Base-by-base conservation (phyloP, 92 coral and sea anemone genomes). In the Palythoa heliodiscus region DNA sequence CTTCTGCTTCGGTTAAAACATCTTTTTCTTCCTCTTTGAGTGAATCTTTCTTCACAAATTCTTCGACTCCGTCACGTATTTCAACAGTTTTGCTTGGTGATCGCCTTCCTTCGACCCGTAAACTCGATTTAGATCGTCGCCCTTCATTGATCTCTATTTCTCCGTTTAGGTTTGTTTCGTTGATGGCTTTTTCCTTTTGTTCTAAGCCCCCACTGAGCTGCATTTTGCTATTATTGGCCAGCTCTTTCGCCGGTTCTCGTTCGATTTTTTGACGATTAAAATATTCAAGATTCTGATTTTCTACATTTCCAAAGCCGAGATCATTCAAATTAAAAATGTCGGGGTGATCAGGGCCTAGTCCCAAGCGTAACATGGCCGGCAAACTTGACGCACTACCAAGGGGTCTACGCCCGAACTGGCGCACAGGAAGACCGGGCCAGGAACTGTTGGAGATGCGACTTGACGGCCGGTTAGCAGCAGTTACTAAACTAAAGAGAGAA, bases 301-400 rank as follows among this genome's bases (percentile, higher is more conserved):
- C 67, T 11, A 3, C 38, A 7, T 13, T 54, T 54, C 67, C 68
- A 10, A 24, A 54, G 23, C 20, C 66, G 38, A 54, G 60, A 22
- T 71, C 77, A 19, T 22, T 55, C 61, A 78, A 35, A 47, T 14
- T 19, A 23, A 40, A 6, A 40, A 24, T 73, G 73, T 82, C 73
- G 25, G 77, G 60, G 55, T 57, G 48, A 16, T 86, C 70, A 50
- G 88, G 84, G 20, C 86, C 88, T 63, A 96, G 52, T 12, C 92
- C 98, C 64, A 93, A 66, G 16, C 90, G 91, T 79, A 93, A 74
- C 99, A 97, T 94, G 8, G 92, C 97, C 25, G 99, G 99, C 61
- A 97, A 77, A 75, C 99, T 97, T 3, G 97, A 89, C 13, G 99
- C 98, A 78, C 98, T 97, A 5, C 99, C 99, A 48, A 94, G 75